Evolutionary conservation across 2,113 vertebrate species (phyloP).

Genomic region (Ophiodon elongatus): DNA sequence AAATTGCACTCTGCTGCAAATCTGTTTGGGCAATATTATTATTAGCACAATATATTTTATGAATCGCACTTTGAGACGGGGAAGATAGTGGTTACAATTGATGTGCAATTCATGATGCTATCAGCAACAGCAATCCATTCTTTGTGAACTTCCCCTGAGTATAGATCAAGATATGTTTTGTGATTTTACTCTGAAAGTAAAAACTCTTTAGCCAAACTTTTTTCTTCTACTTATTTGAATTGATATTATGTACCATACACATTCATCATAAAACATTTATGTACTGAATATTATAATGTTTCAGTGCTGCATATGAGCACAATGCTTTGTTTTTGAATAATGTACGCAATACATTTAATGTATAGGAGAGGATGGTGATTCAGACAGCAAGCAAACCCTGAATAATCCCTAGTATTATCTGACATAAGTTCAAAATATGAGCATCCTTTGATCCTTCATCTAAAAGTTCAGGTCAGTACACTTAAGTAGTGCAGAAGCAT

Average conservation of each 20-base stretch:
- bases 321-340: neutral
- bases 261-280: neutral
- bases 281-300: too few species aligned
- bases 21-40: neutral
- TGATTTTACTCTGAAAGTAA: neutral
- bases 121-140: neutral
- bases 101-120: neutral
- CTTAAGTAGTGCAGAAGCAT: neutral
- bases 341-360: neutral
- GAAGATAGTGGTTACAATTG: too few species aligned
- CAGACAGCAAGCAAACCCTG: neutral
- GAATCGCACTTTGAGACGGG: too few species aligned
- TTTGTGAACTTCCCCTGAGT: neutral
- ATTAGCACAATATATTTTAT: neutral
- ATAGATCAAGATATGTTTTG: neutral
- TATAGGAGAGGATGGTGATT: neutral
- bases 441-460: conserved; percentile 8
- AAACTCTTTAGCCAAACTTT: too few species aligned
- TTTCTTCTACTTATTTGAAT: too few species aligned
- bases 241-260: neutral
- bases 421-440: neutral
- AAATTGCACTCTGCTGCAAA: too few species aligned
- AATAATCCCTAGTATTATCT: conserved; percentile 11
- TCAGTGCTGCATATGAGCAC: neutral
- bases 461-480: conserved; percentile 13